Conservation (phyloP, 35 echinoderm and acorn worm species). For the Holothuria glaberrima region DNA sequence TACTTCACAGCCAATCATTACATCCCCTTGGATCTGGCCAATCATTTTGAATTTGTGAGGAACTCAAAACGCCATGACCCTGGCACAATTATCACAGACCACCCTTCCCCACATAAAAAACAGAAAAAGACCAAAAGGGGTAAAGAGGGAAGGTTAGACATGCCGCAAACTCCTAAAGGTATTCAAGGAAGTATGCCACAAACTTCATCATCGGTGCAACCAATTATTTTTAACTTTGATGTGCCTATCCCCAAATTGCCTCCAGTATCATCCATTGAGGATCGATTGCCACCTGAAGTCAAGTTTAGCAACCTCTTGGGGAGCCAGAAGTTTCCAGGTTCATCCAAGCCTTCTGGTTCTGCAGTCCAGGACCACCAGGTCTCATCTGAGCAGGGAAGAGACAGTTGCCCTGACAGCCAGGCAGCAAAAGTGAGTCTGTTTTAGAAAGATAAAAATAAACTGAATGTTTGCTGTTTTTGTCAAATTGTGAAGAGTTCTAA, state of each 20-base stretch:
- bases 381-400: slow-evolving; percentile 33
- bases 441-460: too few relatives aligned
- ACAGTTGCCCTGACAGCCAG: slow-evolving; percentile 35
- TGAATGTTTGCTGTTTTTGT: too few relatives aligned
- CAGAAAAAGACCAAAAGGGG: slow-evolving; percentile 15
- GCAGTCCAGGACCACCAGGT: slow-evolving; percentile 46
- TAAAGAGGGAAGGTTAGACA: slow-evolving; percentile 41
- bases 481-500: too few relatives aligned
- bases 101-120: slow-evolving; percentile 24
- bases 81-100: slow-evolving; percentile 18
- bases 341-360: background rate
- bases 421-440: background rate
- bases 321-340: background rate
- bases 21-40: slow-evolving; percentile 27
- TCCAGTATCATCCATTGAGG: slow-evolving; percentile 53
- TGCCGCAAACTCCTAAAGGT: slow-evolving; percentile 33
- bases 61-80: slow-evolving; percentile 31
- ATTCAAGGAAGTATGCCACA: slow-evolving; percentile 2
- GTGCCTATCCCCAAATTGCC: slow-evolving; percentile 74
- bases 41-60: background rate
- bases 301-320: slow-evolving; percentile 18
- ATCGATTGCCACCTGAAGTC: slow-evolving; percentile 34
- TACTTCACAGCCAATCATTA: slow-evolving; percentile 27
- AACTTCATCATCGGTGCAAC: slow-evolving; percentile 61
- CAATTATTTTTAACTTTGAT: slow-evolving; percentile 92